Evolutionary conservation across 2,888 invertebrate genomes (phyloP).

Genomic region (Glaucopsyche alexis): DNA sequence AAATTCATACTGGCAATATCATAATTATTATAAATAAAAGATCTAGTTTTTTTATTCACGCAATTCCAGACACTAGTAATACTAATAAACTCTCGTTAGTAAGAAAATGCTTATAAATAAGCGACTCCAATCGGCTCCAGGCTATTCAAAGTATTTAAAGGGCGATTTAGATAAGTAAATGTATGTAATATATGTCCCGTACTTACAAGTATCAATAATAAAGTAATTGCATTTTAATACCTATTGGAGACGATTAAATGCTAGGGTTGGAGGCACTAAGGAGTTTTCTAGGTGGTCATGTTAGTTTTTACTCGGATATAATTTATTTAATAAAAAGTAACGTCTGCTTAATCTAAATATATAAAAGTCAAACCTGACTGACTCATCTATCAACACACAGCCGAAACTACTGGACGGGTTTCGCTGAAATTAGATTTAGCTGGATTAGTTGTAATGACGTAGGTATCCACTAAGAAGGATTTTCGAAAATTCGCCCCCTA

Average conservation of each 20-base stretch:
- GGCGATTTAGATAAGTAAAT: conserved; percentile 19
- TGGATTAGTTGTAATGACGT: too few relatives aligned
- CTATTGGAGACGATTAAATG: neutral
- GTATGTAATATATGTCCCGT: conserved; percentile 4
- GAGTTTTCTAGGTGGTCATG: neutral
- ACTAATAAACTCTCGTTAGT: conserved; percentile 9
- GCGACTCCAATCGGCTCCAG: neutral
- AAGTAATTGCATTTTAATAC: conserved; percentile 27
- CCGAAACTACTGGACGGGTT: too few relatives aligned
- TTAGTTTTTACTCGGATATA: neutral
- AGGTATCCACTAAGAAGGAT: too few relatives aligned
- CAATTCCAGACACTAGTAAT: neutral
- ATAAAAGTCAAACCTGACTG: too few relatives aligned
- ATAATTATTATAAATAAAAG: too few relatives aligned
- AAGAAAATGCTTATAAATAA: neutral
- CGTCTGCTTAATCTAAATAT: too few relatives aligned
- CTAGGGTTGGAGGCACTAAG: conserved; percentile 13
- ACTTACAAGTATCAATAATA: conserved; percentile 23
- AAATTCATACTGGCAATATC: too few relatives aligned
- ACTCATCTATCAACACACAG: too few relatives aligned
- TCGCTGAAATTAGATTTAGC: too few relatives aligned
- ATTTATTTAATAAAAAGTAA: neutral
- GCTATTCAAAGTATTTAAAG: neutral
- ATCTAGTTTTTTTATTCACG: neutral
- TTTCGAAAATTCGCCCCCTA: too few relatives aligned